phyloP scores from a whole-genome alignment of 2,888 invertebrate genomes.

The Noctua janthina region DNA sequence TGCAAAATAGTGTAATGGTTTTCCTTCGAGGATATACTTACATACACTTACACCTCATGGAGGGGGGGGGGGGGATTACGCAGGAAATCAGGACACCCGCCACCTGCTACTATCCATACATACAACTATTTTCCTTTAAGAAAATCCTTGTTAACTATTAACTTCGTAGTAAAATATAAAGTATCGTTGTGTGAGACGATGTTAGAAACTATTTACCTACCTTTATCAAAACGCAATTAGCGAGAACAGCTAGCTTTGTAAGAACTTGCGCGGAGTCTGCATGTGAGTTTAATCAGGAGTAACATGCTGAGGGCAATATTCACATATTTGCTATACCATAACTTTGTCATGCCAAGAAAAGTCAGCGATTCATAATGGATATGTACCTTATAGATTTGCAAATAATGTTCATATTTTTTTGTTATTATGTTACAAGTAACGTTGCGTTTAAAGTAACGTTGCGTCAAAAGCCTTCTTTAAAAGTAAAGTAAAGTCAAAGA shows the following conservation, averaged over 20 bases:
- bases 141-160: not conserved
- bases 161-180: not conserved
- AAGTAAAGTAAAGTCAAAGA: not conserved
- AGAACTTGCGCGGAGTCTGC: not conserved
- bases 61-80: too few relatives aligned
- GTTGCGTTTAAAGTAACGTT: not conserved
- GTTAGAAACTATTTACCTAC: not conserved
- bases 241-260: not conserved
- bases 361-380: not conserved
- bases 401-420: not conserved
- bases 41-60: not conserved
- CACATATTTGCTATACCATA: not conserved
- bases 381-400: not conserved
- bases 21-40: not conserved
- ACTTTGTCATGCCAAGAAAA: not conserved
- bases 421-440: not conserved
- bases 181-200: not conserved
- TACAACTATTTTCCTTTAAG: not conserved
- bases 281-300: slow-evolving; percentile 1
- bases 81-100: not conserved
- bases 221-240: not conserved
- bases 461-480: not conserved
- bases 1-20: not conserved
- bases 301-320: not conserved
- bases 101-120: not conserved